These are phyloP conservation scores for Tachuris rubrigastra DNA, from an alignment of 2,113 vertebrate species.

Conservation along the genomic window DNA sequence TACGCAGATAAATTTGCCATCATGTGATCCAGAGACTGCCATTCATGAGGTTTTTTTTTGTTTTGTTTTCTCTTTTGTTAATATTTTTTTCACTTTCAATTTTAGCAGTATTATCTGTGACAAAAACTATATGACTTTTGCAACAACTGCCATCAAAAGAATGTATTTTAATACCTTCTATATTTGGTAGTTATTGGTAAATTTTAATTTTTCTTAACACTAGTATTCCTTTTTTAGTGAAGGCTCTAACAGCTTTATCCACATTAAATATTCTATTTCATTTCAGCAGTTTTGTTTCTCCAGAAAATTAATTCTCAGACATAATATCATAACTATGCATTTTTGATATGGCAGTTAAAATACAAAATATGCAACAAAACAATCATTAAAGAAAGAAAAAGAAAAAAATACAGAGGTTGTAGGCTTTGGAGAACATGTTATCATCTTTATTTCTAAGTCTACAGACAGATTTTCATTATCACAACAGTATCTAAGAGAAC, in stretches of 20 bases:
- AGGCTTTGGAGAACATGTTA: not conserved
- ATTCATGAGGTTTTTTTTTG: not conserved
- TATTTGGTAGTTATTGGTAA: not conserved
- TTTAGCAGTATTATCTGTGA: not conserved
- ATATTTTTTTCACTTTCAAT: not conserved
- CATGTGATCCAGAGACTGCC: accelerated
- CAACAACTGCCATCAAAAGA: not conserved
- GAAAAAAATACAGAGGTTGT: not conserved
- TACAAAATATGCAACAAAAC: not conserved
- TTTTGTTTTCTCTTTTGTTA: not conserved
- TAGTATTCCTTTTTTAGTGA: not conserved
- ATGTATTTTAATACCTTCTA: not conserved
- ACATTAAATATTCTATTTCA: not conserved
- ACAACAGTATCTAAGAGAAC: not conserved
- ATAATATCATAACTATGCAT: not conserved
- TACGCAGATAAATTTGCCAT: not conserved
- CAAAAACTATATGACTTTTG: not conserved
- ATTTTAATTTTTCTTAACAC: not conserved
- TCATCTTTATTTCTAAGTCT: not conserved
- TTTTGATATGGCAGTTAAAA: not conserved
- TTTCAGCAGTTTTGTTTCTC: not conserved
- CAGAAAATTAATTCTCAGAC: not conserved
- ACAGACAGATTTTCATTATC: not conserved
- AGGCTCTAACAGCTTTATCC: not conserved
- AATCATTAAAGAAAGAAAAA: not conserved